phyloP scores from a whole-genome alignment of 1,140 invertebrate genomes.

The Conus betulinus region DNA sequence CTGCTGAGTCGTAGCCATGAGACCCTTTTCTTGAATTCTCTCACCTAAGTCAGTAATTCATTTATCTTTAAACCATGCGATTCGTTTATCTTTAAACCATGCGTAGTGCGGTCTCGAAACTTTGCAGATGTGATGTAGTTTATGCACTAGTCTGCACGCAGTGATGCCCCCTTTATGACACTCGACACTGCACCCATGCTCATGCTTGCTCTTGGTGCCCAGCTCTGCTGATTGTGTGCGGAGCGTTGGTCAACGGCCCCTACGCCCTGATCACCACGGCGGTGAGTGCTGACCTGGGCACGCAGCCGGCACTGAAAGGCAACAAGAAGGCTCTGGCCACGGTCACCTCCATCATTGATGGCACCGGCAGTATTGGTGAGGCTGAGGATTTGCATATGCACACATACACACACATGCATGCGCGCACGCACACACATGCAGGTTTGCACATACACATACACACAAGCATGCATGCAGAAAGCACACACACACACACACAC shows the following conservation, averaged over 20 bases:
- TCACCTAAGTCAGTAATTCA: too few relatives aligned
- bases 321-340: constrained; percentile 94
- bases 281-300: constrained; percentile 94
- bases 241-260: constrained; percentile 94
- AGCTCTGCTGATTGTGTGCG: constrained; percentile 85
- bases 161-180: too few relatives aligned
- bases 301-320: constrained; percentile 88
- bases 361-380: constrained; percentile 91
- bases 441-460: too few relatives aligned
- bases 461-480: neutral
- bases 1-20: too few relatives aligned
- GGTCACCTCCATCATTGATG: constrained; percentile 97
- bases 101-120: too few relatives aligned
- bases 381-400: too few relatives aligned
- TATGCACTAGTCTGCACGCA: too few relatives aligned
- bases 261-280: constrained; percentile 98
- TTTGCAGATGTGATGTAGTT: too few relatives aligned
- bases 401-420: neutral
- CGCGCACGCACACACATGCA: neutral
- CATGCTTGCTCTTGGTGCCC: constrained; percentile 1
- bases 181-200: too few relatives aligned
- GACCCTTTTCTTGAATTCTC: too few relatives aligned
- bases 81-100: too few relatives aligned
- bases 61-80: too few relatives aligned
- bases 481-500: neutral